These are phyloP conservation scores for Siderastrea siderea DNA, from an alignment of 92 coral and sea anemone genomes.

Conservation along the genomic window DNA sequence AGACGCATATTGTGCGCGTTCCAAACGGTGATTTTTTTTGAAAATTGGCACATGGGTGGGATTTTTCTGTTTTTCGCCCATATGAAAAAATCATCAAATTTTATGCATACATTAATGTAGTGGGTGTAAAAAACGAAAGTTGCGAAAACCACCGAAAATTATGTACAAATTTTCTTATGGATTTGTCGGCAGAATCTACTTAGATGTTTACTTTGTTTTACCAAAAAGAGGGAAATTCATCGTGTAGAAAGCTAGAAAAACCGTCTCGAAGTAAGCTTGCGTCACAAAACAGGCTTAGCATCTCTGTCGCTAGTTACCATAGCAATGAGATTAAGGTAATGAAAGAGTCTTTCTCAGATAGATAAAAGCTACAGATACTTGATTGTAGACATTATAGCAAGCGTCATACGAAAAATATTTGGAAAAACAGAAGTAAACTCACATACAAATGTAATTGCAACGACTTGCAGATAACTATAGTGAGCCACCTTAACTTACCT, in stretches of 20 bases:
- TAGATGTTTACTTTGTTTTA: background rate
- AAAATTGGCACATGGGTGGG: background rate
- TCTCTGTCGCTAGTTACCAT: background rate
- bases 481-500: background rate
- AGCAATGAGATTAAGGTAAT: constrained; percentile 5
- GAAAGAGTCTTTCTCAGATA: constrained; percentile 7
- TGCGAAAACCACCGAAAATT: constrained; percentile 10
- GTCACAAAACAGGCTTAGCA: background rate
- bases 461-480: background rate
- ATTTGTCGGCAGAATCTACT: background rate
- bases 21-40: constrained; percentile 12
- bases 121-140: constrained; percentile 17
- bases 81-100: constrained; percentile 24
- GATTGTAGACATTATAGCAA: too few species aligned
- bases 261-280: constrained; percentile 13
- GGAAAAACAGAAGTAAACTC: background rate
- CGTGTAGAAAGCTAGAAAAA: constrained; percentile 6
- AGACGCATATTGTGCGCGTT: constrained; percentile 11
- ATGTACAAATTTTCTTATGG: constrained; percentile 14
- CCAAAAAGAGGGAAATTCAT: background rate
- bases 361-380: constrained; percentile 1
- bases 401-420: background rate
- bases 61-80: constrained; percentile 1
- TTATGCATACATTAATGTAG: constrained; percentile 17
- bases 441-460: background rate